Conservation (phyloP, 2,888 invertebrate species). For the Automeris io region DNA sequence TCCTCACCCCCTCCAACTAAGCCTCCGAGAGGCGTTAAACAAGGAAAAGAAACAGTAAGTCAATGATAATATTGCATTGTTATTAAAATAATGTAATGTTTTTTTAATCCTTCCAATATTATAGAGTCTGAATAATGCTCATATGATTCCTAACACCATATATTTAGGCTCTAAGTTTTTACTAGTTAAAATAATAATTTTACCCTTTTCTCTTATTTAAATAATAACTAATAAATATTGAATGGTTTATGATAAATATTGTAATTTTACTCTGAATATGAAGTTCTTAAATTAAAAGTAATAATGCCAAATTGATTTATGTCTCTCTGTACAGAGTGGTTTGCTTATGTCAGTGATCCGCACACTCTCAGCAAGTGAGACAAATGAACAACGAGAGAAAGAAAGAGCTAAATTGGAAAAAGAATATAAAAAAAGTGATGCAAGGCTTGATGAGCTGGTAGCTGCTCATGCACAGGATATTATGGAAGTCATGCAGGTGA, state of each 20-base stretch:
- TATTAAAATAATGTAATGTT: constrained; percentile 18
- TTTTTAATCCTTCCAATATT: not conserved
- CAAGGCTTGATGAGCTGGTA: constrained; percentile 90
- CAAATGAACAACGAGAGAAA: constrained; percentile 93
- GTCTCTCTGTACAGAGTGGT: constrained; percentile 79
- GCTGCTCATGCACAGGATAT: constrained; percentile 92
- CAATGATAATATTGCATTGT: not conserved
- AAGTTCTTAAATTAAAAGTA: not conserved
- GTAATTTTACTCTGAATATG: not conserved
- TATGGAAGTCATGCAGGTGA: constrained; percentile 85
- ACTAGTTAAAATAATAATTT: too few species aligned
- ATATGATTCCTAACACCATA: too few species aligned
- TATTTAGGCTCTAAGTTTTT: too few species aligned
- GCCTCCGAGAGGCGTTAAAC: constrained; percentile 91
- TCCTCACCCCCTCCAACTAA: constrained; percentile 86
- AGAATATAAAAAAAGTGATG: constrained; percentile 95
- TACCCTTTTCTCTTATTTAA: too few species aligned
- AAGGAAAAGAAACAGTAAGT: constrained; percentile 89
- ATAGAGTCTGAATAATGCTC: too few species aligned
- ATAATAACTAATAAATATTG: too few species aligned
- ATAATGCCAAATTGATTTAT: not conserved
- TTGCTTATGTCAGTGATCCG: constrained; percentile 96
- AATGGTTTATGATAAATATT: too few species aligned
- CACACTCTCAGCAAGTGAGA: constrained; percentile 94
- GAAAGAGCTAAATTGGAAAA: constrained; percentile 96